Evolutionary conservation across 2,797 vertebrate species (phyloP).

Genomic region (Adrianichthys oophorus): DNA sequence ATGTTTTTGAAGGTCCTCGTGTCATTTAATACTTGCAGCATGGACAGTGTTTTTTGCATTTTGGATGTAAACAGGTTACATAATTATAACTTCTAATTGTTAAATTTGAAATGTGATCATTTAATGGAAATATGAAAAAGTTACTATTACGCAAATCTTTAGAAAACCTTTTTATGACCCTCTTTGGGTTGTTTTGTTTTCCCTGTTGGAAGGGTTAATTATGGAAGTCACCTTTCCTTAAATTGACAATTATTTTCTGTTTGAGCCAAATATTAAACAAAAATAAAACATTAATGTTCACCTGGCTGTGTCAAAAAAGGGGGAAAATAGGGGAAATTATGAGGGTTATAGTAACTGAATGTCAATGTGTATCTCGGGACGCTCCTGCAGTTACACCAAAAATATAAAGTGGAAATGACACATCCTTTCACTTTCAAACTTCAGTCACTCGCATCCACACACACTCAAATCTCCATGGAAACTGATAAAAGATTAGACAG

Average conservation of each 20-base stretch:
- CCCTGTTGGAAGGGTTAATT: slow-evolving; percentile 1
- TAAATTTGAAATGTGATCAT: slow-evolving; percentile 50
- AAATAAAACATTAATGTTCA: background rate
- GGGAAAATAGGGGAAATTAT: background rate
- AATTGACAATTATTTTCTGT: slow-evolving; percentile 1
- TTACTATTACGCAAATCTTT: slow-evolving; percentile 44
- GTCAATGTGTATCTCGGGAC: slow-evolving; percentile 18
- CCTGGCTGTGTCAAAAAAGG: background rate
- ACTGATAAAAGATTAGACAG: slow-evolving; percentile 70
- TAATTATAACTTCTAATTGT: slow-evolving; percentile 57
- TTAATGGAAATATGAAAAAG: slow-evolving; percentile 37
- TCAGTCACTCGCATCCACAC: slow-evolving; percentile 38
- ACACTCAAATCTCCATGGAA: slow-evolving; percentile 72
- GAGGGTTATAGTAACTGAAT: slow-evolving; percentile 1
- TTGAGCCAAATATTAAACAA: background rate
- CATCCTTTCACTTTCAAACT: slow-evolving; percentile 44
- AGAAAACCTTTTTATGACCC: slow-evolving; percentile 30
- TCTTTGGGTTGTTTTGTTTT: background rate
- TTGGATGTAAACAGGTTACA: slow-evolving; percentile 45
- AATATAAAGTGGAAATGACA: slow-evolving; percentile 57
- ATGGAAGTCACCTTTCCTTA: slow-evolving; percentile 2
- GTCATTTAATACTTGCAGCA: no score
- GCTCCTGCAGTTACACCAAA: slow-evolving; percentile 15
- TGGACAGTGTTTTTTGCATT: slow-evolving; percentile 18
- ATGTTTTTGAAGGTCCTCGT: no score